These are phyloP conservation scores for Eira barbara DNA, from an alignment of 2,113 vertebrate species.

Conservation along the genomic window DNA sequence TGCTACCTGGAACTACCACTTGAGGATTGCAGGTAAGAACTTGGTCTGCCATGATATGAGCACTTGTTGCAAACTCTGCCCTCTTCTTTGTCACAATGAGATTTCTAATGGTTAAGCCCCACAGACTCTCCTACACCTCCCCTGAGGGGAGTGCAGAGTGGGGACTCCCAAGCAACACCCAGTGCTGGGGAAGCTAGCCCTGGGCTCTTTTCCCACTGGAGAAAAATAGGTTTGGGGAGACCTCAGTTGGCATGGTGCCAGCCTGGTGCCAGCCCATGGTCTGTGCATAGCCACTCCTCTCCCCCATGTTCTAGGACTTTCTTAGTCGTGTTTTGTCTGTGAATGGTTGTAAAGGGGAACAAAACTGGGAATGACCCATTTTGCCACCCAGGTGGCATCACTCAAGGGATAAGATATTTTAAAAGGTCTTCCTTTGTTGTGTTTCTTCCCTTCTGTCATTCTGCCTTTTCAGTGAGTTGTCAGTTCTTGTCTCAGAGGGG, in stretches of 20 bases:
- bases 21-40: not conserved
- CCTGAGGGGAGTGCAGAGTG: not conserved
- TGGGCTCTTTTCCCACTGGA: not conserved
- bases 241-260: not conserved
- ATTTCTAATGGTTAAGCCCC: not conserved
- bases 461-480: not conserved
- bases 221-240: not conserved
- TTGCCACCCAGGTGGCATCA: not conserved
- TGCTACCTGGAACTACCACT: not conserved
- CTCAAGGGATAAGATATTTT: not conserved
- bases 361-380: not conserved
- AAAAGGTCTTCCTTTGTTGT: not conserved
- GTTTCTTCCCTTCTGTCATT: not conserved
- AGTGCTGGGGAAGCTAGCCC: not conserved
- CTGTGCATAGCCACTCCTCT: not conserved
- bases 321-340: not conserved
- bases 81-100: not conserved
- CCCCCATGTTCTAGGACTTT: not conserved
- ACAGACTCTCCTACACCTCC: accelerated
- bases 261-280: not conserved
- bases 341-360: not conserved
- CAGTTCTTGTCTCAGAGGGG: not conserved
- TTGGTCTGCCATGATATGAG: not conserved
- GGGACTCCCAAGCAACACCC: not conserved
- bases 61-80: not conserved